Evolutionary conservation across 2,888 invertebrate genomes (phyloP).

Genomic region (Mesorhabditis sp.): DNA sequence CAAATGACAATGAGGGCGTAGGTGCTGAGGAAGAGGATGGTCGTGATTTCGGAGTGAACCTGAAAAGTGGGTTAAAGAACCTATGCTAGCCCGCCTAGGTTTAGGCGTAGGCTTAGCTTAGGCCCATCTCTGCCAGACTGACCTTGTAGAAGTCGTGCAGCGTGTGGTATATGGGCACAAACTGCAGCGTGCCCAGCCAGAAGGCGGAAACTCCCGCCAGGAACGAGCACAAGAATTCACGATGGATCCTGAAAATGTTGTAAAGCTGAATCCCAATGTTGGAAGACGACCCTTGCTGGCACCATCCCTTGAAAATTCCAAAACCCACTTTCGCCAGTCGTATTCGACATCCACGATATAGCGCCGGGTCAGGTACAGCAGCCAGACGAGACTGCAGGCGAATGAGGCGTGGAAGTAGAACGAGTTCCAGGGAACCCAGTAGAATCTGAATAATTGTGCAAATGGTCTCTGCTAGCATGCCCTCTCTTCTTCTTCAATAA

Average conservation of each 20-base stretch:
- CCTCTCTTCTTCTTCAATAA: too few relatives aligned
- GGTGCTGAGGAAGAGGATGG: constrained; percentile 68
- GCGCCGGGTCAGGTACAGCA: constrained; percentile 69
- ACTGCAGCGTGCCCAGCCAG: constrained; percentile 73
- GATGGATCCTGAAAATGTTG: constrained; percentile 60
- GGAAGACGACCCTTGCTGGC: not conserved
- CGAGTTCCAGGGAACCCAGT: constrained; percentile 76
- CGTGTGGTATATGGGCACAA: constrained; percentile 74
- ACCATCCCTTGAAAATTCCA: constrained; percentile 2
- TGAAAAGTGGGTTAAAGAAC: constrained; percentile 10
- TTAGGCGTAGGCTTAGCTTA: not conserved
- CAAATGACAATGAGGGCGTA: constrained; percentile 67
- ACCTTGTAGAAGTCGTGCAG: constrained; percentile 68
- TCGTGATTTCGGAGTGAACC: constrained; percentile 73
- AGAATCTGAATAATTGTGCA: constrained; percentile 65
- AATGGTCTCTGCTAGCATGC: not conserved
- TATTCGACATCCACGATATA: constrained; percentile 63
- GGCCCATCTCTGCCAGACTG: not conserved
- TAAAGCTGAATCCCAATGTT: not conserved
- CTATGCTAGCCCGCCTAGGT: not conserved
- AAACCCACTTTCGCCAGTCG: constrained; percentile 65
- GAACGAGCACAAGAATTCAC: constrained; percentile 65
- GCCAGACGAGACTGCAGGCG: constrained; percentile 70
- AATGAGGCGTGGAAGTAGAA: constrained; percentile 78
- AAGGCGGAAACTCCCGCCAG: constrained; percentile 70